These are phyloP conservation scores for Galemys pyrenaicus DNA, from an alignment of 2,113 vertebrate genomes.

Conservation along the genomic window DNA sequence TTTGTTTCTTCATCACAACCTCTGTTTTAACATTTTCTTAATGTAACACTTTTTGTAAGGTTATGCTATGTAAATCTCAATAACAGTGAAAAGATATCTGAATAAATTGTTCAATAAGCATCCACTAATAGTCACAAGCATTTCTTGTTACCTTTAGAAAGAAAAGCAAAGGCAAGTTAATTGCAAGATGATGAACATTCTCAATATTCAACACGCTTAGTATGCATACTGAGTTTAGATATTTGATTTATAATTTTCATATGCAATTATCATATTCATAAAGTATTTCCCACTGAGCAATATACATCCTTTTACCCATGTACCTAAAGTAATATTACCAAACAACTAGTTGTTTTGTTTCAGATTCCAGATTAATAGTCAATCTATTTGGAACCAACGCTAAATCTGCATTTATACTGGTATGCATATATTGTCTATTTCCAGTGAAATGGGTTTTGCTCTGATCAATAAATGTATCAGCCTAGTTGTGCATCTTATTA, in stretches of 20 bases:
- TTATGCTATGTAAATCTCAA: neutral
- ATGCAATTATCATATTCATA: conserved; percentile 75
- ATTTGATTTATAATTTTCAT: conserved; percentile 79
- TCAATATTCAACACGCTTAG: conserved; percentile 78
- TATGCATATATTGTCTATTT: conserved; percentile 79
- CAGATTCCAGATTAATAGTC: conserved; percentile 83
- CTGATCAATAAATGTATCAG: conserved; percentile 85
- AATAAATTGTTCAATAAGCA: neutral
- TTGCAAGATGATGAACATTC: conserved; percentile 72
- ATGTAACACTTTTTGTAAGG: neutral
- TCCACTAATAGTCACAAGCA: neutral
- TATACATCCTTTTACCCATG: conserved; percentile 71
- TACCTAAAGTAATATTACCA: conserved; percentile 64
- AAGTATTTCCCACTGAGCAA: conserved; percentile 76
- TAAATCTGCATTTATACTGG: conserved; percentile 79
- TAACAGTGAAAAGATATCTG: neutral
- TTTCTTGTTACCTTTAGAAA: neutral
- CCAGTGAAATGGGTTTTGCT: conserved; percentile 75
- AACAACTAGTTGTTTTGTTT: conserved; percentile 67
- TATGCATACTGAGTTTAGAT: conserved; percentile 23
- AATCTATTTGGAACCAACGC: conserved; percentile 82
- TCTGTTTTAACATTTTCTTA: conserved; percentile 35
- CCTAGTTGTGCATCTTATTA: conserved; percentile 83
- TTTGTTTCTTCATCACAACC: neutral
- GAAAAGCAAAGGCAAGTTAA: conserved; percentile 46